Percentiles rank a stretch among this genome's conserved stretches.
These are phyloP conservation scores for Eupithecia exiguata DNA, from an alignment of 2,888 invertebrate species.

Conservation along the genomic window DNA sequence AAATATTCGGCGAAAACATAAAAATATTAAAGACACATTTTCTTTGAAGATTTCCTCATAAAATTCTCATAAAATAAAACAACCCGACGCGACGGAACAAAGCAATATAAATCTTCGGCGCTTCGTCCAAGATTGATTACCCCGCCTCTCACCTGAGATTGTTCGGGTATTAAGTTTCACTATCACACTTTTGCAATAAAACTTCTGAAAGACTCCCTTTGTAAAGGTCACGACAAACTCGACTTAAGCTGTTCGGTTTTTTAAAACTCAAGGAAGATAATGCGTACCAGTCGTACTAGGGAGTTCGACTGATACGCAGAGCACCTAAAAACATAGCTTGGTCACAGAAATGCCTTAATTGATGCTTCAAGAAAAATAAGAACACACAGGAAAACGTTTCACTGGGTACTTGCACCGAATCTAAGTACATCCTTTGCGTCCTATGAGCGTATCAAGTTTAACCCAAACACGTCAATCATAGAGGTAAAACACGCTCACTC, in stretches of 20 bases:
- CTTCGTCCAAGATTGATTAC: slow-evolving; percentile 7
- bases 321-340: no score
- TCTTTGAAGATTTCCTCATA: slow-evolving; percentile 12
- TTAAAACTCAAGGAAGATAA: no score
- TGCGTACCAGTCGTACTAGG: no score
- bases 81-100: neutral
- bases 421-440: no score
- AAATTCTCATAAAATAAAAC: slow-evolving; percentile 5
- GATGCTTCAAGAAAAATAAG: no score
- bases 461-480: no score
- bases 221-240: neutral
- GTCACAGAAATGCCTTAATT: no score
- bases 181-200: slow-evolving; percentile 5
- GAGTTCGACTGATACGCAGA: no score
- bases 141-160: neutral
- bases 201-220: neutral
- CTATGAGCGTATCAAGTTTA: no score
- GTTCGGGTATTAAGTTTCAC: slow-evolving; percentile 3
- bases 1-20: slow-evolving; percentile 15
- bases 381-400: no score
- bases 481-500: no score
- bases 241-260: neutral
- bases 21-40: slow-evolving; percentile 16
- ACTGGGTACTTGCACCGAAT: no score
- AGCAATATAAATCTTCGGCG: slow-evolving; percentile 2